Conservation (phyloP, 1,140 invertebrate species). For the Ceratitis capitata region DNA sequence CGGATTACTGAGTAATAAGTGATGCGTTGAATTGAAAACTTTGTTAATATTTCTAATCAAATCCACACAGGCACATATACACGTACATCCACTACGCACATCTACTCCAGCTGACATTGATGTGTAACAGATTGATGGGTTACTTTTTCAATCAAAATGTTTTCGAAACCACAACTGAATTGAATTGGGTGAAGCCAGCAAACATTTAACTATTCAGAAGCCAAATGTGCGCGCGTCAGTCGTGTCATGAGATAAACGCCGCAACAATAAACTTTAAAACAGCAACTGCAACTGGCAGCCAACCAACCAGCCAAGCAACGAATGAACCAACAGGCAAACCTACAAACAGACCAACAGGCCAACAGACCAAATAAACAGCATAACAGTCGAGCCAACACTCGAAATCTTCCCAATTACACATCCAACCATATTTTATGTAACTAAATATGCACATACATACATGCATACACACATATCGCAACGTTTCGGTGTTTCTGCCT, state of each 20-base stretch:
- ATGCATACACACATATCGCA: background rate
- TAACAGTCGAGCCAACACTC: background rate
- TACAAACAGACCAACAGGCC: too few relatives aligned
- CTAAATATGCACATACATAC: background rate
- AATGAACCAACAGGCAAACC: background rate
- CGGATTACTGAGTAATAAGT: too few relatives aligned
- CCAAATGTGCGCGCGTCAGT: background rate
- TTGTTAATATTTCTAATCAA: background rate
- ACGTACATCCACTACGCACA: background rate
- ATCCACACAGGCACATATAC: background rate
- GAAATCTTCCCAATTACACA: background rate
- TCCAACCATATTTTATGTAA: background rate
- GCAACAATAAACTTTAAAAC: slow-evolving; percentile 13
- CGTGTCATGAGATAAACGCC: background rate
- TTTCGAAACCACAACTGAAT: background rate
- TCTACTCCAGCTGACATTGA: background rate
- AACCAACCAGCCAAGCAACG: background rate
- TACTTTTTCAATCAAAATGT: slow-evolving; percentile 20
- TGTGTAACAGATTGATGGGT: background rate
- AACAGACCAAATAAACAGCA: background rate
- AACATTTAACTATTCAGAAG: background rate
- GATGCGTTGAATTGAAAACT: background rate
- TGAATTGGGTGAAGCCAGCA: background rate
- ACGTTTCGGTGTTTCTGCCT: background rate
- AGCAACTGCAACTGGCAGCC: background rate